Evolutionary conservation across 23 tunicate genomes (phyloP), one percentile per base, ranked within the genome.

Genomic region (Halocynthia roretzi): DNA sequence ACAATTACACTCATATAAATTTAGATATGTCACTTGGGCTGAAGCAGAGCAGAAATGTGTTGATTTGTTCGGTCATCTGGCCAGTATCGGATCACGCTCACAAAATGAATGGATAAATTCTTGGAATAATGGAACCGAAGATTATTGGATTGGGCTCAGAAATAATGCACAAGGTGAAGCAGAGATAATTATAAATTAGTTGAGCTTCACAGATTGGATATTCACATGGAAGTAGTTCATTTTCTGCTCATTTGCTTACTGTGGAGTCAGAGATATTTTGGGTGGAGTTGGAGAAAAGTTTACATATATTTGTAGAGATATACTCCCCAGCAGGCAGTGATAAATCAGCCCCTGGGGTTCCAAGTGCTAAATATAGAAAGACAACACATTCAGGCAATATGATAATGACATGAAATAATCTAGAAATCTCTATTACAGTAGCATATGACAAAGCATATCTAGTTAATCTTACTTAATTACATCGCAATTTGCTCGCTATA

Each of bases 131-230:
- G 40, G 74, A 50, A 60, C 98, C n/a, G 98, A 92, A 66, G 44
- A 87, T 5, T 5, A 82, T 52, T 92, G 98, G 98, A 92, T 92
- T 61, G 98, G 98, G 6, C 62, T 92, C 69, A 77, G 68, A 19
- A 77, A 82, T 52, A 92, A 92, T 62, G 87, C 75, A 64, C 77
- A 92, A 79, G 92, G 98, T 92, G 22, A 8, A 19, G 17, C 2
- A 68, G 15, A 17, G 14, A 18, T 22, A 14, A 22, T 22, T 15
- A 68, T 15, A 2, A 68, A 15, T 18, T 68, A 18, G 15, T 17
- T 15, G 15, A 18, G 19, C 17, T 68, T 19, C 4, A 17, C 17
- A 68, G 4, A 18, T 1, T 68, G 44, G 19, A 68, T 15, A 2
- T 68, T 60, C 64, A 4, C 18, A 18, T 60, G 64, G 4, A 18